Base-by-base conservation (phyloP, 2,797 vertebrate genomes). In the Vultur gryphus region DNA sequence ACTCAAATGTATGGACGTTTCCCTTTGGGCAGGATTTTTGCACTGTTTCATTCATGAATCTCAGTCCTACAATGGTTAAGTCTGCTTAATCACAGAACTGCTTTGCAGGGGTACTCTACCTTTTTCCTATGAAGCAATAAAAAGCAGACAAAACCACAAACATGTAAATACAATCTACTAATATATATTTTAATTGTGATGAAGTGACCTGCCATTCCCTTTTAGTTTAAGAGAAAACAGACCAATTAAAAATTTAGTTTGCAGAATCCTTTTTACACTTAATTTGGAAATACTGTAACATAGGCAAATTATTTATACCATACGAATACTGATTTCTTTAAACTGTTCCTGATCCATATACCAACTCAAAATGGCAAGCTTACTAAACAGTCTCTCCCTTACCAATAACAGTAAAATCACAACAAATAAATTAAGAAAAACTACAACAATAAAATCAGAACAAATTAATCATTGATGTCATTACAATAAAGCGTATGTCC, bases 371-470 rank as follows among this genome's bases (percentile, higher is more conserved):
- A 94, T 16, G 21, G 58, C 37, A 84, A 95, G 62, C 26, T 70
- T 5, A 19, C 43, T 62, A 71, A 91, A 95, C 15, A 72, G 62
- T 29, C 69, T 90, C 92, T 94, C 72, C 46, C 59, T 66, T 44
- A 66, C 11, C 62, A 72, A 8, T 20, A 71, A 66, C 24, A 90
- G 18, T 28, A 67, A 91, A 83, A 59, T 15, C 25, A 59, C 18
- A 61, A 26, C 4, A 58, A 35, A 44, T 9, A 54, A 67, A 82
- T 29, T n/a, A 51, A 29, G 37, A 64, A 67, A 93, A 78, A 62
- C 29, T 33, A 54, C 21, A 89, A 69, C n/a, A 76, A 81, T 57
- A 84, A 93, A 95, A 95, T 90, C 31, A 84, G 51, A 95, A 79
- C 44, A 78, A 80, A 80, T 44, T 15, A n/a, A 66, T 76, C 54